Percentiles rank a stretch among this genome's conserved stretches.
phyloP scores from a whole-genome alignment of 2,888 invertebrate species.

The Gastrophysa polygoni region DNA sequence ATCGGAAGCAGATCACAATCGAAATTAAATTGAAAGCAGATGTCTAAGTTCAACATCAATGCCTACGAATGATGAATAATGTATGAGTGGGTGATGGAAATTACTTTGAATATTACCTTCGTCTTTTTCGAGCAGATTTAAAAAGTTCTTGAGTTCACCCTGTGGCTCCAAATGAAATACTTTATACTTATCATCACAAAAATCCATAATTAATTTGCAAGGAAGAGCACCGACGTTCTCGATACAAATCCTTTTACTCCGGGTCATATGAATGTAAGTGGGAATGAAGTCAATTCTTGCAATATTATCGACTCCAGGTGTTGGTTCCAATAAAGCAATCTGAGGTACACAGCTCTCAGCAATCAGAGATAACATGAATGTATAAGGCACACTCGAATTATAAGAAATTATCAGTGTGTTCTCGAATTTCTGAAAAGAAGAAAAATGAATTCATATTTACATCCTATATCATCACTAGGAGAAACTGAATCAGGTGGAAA shows the following conservation, averaged over 20 bases:
- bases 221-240: slow-evolving; percentile 55
- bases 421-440: slow-evolving; percentile 32
- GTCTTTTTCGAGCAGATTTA: background rate
- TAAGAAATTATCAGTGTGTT: slow-evolving; percentile 34
- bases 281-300: slow-evolving; percentile 52
- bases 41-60: too few relatives aligned
- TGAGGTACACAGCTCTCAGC: slow-evolving; percentile 60
- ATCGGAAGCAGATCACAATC: too few relatives aligned
- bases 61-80: too few relatives aligned
- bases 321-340: slow-evolving; percentile 53
- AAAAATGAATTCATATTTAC: too few relatives aligned
- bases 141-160: background rate
- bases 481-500: too few relatives aligned
- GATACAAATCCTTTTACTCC: slow-evolving; percentile 41
- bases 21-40: too few relatives aligned
- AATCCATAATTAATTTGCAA: slow-evolving; percentile 55
- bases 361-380: slow-evolving; percentile 46
- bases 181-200: slow-evolving; percentile 45
- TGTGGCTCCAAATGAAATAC: slow-evolving; percentile 29
- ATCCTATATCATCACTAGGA: too few relatives aligned
- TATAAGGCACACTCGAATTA: slow-evolving; percentile 30
- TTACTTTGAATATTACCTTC: slow-evolving; percentile 5
- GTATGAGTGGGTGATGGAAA: too few relatives aligned
- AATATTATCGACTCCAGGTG: slow-evolving; percentile 34
- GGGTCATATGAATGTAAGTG: slow-evolving; percentile 44